Evolutionary conservation across 2,797 vertebrate species (phyloP).

Genomic region (Sternarchorhynchus goeldii): DNA sequence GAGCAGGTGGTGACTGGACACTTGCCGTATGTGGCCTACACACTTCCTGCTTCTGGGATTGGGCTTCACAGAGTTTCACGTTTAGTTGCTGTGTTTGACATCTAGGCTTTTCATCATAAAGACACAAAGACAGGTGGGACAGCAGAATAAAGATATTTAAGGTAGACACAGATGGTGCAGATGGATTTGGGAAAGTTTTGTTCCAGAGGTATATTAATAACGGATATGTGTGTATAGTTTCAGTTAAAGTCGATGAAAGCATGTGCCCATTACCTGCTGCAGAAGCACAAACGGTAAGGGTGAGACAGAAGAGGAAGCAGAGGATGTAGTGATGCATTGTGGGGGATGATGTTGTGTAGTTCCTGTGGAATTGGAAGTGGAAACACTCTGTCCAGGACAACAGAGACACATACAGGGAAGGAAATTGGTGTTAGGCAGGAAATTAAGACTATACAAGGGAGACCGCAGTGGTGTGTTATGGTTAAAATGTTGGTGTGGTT

Average conservation of each 20-base stretch:
- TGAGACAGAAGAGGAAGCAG: neutral
- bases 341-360: conserved; percentile 23
- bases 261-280: conserved; percentile 6
- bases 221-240: neutral
- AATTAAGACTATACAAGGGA: neutral
- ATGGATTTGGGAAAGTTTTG: neutral
- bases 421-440: neutral
- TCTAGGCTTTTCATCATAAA: neutral
- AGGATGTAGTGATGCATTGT: conserved; percentile 18
- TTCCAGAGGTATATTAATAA: neutral
- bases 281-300: neutral
- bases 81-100: neutral
- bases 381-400: neutral
- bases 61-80: conserved; percentile 6
- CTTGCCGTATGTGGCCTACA: conserved; percentile 11
- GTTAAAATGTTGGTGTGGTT: neutral
- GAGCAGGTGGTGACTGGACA: neutral
- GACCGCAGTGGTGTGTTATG: neutral
- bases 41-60: neutral
- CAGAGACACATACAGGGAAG: conserved; percentile 7
- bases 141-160: conserved; percentile 10
- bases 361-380: conserved; percentile 12
- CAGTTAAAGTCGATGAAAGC: neutral
- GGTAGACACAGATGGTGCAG: neutral
- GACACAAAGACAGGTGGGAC: neutral